A percentile compares a stretch with the other conserved stretches of the same genome.
phyloP scores from a whole-genome alignment of 2,888 invertebrate species.

The Timema podura region DNA sequence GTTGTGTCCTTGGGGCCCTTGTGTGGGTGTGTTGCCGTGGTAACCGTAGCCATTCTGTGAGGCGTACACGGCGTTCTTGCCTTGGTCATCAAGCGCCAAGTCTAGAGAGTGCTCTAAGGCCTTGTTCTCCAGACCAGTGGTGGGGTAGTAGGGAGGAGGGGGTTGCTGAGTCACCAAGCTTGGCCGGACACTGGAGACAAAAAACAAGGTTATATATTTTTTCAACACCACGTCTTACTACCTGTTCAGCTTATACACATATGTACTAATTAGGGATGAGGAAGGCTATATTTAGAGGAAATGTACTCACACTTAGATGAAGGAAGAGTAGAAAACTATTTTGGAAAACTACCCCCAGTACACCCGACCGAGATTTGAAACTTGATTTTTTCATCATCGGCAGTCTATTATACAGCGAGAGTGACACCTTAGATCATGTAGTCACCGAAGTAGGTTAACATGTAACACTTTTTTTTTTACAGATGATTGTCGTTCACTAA shows the following conservation, averaged over 20 bases:
- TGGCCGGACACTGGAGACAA: conserved; percentile 58
- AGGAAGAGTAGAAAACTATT: too few relatives aligned
- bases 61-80: conserved; percentile 75
- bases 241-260: not conserved
- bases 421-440: too few relatives aligned
- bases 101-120: conserved; percentile 87
- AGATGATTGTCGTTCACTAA: too few relatives aligned
- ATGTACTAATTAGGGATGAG: too few relatives aligned
- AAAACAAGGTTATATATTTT: not conserved
- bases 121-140: conserved; percentile 84
- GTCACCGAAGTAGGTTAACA: too few relatives aligned
- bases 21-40: conserved; percentile 66
- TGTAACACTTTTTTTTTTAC: too few relatives aligned
- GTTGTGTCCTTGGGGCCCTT: conserved; percentile 59
- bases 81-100: conserved; percentile 75
- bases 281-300: too few relatives aligned
- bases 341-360: too few relatives aligned
- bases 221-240: not conserved
- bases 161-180: conserved; percentile 83
- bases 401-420: too few relatives aligned
- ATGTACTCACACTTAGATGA: too few relatives aligned
- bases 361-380: too few relatives aligned
- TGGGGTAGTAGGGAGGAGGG: conserved; percentile 87
- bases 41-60: conserved; percentile 83
- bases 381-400: too few relatives aligned